These are phyloP conservation scores for Malacoctenus gilli DNA, from an alignment of 2,797 vertebrate species.

Conservation along the genomic window DNA sequence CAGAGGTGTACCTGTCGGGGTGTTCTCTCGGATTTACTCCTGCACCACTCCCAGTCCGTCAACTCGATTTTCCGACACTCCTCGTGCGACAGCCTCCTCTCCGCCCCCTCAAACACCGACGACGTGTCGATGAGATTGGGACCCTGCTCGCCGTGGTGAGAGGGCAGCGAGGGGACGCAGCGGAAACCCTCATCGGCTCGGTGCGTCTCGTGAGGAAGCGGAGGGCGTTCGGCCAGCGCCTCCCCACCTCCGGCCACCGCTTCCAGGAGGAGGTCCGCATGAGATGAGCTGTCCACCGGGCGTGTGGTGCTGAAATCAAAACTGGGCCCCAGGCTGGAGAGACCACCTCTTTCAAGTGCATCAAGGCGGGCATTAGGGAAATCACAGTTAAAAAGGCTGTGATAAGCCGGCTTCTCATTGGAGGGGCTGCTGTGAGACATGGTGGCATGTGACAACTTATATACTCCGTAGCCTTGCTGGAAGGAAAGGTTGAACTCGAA, in stretches of 20 bases:
- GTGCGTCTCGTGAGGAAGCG: slow-evolving; percentile 49
- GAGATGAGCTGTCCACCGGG: slow-evolving; percentile 76
- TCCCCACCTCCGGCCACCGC: slow-evolving; percentile 50
- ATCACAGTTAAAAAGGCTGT: slow-evolving; percentile 80
- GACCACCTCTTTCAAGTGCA: slow-evolving; percentile 59
- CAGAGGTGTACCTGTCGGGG: slow-evolving; percentile 89
- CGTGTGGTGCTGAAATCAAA: slow-evolving; percentile 84
- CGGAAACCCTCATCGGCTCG: slow-evolving; percentile 61
- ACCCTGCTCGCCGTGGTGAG: slow-evolving; percentile 66
- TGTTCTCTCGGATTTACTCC: slow-evolving; percentile 95
- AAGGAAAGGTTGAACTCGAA: slow-evolving; percentile 95
- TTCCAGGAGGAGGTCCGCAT: slow-evolving; percentile 69
- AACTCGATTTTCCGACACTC: slow-evolving; percentile 87
- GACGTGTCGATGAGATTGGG: slow-evolving; percentile 64
- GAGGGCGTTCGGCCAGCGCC: slow-evolving; percentile 48
- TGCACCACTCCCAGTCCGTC: slow-evolving; percentile 97
- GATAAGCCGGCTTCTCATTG: slow-evolving; percentile 77
- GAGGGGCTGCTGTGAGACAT: slow-evolving; percentile 64
- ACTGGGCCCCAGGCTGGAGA: slow-evolving; percentile 58
- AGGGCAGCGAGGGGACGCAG: slow-evolving; percentile 49
- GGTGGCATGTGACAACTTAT: slow-evolving; percentile 86
- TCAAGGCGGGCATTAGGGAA: slow-evolving; percentile 65
- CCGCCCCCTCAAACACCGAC: slow-evolving; percentile 80
- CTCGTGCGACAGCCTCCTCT: slow-evolving; percentile 88
- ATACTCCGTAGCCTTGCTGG: slow-evolving; percentile 90